Evolutionary conservation across 92 coral and sea anemone species (phyloP).

Genomic region (Siderastrea radians): DNA sequence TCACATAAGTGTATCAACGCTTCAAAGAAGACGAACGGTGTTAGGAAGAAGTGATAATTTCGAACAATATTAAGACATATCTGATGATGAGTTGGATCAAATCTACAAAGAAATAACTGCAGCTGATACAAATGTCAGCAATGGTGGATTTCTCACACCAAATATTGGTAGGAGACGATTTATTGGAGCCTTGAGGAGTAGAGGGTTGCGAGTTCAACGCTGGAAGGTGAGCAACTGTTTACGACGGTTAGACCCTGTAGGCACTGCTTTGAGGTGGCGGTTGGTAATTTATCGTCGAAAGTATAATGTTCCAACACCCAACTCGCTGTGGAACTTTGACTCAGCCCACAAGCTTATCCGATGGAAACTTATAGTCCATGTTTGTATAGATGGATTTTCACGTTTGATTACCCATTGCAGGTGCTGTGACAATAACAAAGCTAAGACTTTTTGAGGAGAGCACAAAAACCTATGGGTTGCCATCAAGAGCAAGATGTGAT

Average conservation of each 20-base stretch:
- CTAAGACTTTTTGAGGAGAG: constrained; percentile 50
- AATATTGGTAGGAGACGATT: background rate
- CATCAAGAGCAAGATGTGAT: constrained; percentile 61
- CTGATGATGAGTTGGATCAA: background rate
- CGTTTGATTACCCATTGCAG: constrained; percentile 53
- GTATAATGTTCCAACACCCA: constrained; percentile 78
- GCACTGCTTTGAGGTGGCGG: constrained; percentile 70
- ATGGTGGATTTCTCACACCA: background rate
- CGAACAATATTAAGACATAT: constrained; percentile 53
- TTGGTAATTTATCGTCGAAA: constrained; percentile 63
- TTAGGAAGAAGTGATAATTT: constrained; percentile 46
- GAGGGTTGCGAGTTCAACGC: background rate
- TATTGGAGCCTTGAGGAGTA: background rate
- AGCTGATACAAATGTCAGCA: background rate
- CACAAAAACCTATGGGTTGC: constrained; percentile 48
- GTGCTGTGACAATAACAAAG: constrained; percentile 70
- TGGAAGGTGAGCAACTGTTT: background rate
- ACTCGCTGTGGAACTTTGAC: constrained; percentile 60
- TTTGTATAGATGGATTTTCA: constrained; percentile 74
- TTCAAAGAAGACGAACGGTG: constrained; percentile 47
- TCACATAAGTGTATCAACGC: constrained; percentile 55
- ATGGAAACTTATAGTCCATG: constrained; percentile 70
- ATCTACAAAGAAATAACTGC: no score
- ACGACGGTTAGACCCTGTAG: background rate
- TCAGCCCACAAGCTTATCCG: constrained; percentile 74